Percentiles rank a stretch among this genome's conserved stretches.
Conservation (phyloP, 2,888 invertebrate species). For the Maniola hyperantus region DNA sequence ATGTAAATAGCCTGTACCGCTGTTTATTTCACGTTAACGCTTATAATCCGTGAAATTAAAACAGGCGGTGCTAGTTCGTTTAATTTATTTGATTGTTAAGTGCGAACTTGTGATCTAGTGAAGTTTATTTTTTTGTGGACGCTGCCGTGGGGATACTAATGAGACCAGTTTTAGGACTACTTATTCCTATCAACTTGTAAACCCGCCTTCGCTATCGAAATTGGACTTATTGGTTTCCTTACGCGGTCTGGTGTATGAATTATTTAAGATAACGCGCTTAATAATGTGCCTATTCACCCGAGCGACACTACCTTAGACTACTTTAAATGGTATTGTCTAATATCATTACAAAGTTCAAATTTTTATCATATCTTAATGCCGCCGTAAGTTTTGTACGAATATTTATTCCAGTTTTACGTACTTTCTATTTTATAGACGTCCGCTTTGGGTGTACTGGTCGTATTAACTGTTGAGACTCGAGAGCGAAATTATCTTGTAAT, state of each 20-base stretch:
- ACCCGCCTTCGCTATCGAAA: constrained; percentile 59
- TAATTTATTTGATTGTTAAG: constrained; percentile 81
- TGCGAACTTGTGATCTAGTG: constrained; percentile 80
- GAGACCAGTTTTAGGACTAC: constrained; percentile 74
- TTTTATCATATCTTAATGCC: constrained; percentile 52
- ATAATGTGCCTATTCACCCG: constrained; percentile 35
- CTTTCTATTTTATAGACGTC: constrained; percentile 70
- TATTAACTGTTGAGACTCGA: constrained; percentile 73
- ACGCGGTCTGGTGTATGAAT: constrained; percentile 67
- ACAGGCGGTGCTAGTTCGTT: constrained; percentile 66
- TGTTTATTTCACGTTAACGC: constrained; percentile 71
- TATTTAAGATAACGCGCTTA: constrained; percentile 56
- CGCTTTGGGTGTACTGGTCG: constrained; percentile 61
- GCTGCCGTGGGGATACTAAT: constrained; percentile 77
- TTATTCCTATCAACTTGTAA: constrained; percentile 67
- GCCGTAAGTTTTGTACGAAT: constrained; percentile 30
- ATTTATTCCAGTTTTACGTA: constrained; percentile 62
- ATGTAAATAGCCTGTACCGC: constrained; percentile 77
- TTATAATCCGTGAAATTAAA: constrained; percentile 75
- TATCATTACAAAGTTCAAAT: constrained; percentile 75
- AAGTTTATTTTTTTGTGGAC: constrained; percentile 70
- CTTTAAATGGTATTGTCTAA: constrained; percentile 78
- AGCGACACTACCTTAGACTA: constrained; percentile 45
- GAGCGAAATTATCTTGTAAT: constrained; percentile 80
- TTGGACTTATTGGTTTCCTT: constrained; percentile 75